Conservation (phyloP, 1,140 invertebrate genomes). For the Maniola jurtina region DNA sequence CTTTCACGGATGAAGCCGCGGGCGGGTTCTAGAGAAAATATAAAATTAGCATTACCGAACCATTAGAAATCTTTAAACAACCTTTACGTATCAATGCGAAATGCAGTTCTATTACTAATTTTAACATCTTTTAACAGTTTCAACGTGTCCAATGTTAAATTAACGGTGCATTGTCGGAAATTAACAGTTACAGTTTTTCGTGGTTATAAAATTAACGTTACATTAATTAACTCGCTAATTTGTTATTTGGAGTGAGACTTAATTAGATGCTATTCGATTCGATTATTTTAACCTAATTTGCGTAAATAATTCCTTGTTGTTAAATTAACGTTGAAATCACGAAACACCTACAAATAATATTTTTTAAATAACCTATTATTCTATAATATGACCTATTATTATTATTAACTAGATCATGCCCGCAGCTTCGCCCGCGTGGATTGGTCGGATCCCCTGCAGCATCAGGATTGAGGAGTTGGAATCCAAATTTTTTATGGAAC, state of each 20-base stretch:
- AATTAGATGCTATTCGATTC: neutral
- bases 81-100: neutral
- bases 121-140: neutral
- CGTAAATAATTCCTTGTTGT: neutral
- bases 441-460: too few species aligned
- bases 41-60: neutral
- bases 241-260: conserved; percentile 4
- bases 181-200: neutral
- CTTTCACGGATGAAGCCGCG: neutral
- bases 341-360: too few species aligned
- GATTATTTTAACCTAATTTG: neutral
- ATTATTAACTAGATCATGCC: too few species aligned
- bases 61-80: neutral
- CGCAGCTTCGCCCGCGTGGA: too few species aligned
- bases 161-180: neutral
- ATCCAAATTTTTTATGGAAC: too few species aligned
- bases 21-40: neutral
- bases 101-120: neutral
- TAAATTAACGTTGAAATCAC: too few species aligned
- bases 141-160: neutral
- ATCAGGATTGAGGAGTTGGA: too few species aligned
- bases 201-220: conserved; percentile 5
- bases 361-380: too few species aligned
- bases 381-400: too few species aligned
- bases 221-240: conserved; percentile 1